Evolutionary conservation across 2,888 invertebrate species (phyloP), one percentile per base, ranked within the genome.

Genomic region (Xanthia icteritia): DNA sequence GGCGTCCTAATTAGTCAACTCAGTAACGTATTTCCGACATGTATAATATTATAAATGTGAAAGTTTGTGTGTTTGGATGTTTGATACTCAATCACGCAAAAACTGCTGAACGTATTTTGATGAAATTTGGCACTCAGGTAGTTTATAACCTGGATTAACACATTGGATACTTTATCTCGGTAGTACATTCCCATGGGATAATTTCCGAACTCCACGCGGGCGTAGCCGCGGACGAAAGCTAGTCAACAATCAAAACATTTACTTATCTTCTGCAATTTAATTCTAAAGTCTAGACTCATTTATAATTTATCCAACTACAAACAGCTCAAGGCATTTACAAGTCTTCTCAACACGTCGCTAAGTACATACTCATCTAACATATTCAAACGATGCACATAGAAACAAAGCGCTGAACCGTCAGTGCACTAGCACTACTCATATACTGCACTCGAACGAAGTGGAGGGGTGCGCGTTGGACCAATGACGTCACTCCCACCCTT

Each of bases 381-480:
- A 79, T 73, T 82, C 73, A 83, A 86, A 86, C 71, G 76, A 27
- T 69, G 77, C 77, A 79, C 69, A 81, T 78, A 78, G 73, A 77
- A 73, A 89, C 83, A 89, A 83, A 89, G 77, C 81, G 54, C 70
- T 76, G 70, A 77, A 72, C 80, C 76, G 66, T 79, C 65, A 74
- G 74, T 64, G 77, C 81, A 78, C 79, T 54, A 82, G 78, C 65
- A 75, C 78, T 86, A 79, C 76, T 86, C 88, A 74, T 80, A 73
- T 85, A 81, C 83, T 85, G 81, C 77, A 82, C 86, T 85, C 36
- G 63, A 83, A 87, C 61, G 54, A 76, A 86, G 86, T 82, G 76
- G 82, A 68, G 73, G 95, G 95, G 95, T 94, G 95, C 92, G 95
- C 93, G 94, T 93, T 92, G 93, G 92, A 93, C 95, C 95, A 95